Conservation (phyloP, 1,140 invertebrate genomes). For the Mamestra configurata region DNA sequence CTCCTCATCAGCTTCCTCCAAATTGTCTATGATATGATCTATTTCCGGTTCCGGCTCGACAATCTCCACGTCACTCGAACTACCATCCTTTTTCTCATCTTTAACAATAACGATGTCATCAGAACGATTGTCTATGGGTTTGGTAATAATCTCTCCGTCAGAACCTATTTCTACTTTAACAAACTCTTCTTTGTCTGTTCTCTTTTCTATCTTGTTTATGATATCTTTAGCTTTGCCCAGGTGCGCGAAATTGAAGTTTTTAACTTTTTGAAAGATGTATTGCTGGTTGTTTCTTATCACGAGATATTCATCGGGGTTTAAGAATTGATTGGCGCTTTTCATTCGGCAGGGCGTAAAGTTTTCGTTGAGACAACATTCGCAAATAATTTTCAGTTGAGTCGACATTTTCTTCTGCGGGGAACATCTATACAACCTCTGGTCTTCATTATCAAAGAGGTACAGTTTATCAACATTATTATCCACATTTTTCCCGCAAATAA, state of each 20-base stretch:
- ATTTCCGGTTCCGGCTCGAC: slow-evolving; percentile 69
- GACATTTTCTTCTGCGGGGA: slow-evolving; percentile 72
- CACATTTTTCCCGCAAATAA: slow-evolving; percentile 76
- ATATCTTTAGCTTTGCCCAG: slow-evolving; percentile 52
- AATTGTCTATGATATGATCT: slow-evolving; percentile 76
- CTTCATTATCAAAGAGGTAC: slow-evolving; percentile 83
- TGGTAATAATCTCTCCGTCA: slow-evolving; percentile 76
- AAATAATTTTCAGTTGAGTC: slow-evolving; percentile 78
- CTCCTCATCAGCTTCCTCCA: slow-evolving; percentile 80
- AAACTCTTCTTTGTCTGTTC: slow-evolving; percentile 65
- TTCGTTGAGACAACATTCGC: slow-evolving; percentile 72
- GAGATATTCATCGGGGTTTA: slow-evolving; percentile 79
- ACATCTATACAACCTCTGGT: slow-evolving; percentile 77
- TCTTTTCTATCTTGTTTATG: slow-evolving; percentile 49
- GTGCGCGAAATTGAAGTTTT: slow-evolving; percentile 57
- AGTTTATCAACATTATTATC: slow-evolving; percentile 75
- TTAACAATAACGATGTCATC: slow-evolving; percentile 74
- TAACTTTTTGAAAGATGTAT: slow-evolving; percentile 79
- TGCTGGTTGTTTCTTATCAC: slow-evolving; percentile 84
- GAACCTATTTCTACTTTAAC: slow-evolving; percentile 78
- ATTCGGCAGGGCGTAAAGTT: slow-evolving; percentile 76
- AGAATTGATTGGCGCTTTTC: slow-evolving; percentile 74
- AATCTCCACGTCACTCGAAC: slow-evolving; percentile 80
- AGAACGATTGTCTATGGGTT: slow-evolving; percentile 69
- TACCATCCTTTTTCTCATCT: slow-evolving; percentile 66